Conservation (phyloP, 2,797 vertebrate species). For the Capromys pilorides region DNA sequence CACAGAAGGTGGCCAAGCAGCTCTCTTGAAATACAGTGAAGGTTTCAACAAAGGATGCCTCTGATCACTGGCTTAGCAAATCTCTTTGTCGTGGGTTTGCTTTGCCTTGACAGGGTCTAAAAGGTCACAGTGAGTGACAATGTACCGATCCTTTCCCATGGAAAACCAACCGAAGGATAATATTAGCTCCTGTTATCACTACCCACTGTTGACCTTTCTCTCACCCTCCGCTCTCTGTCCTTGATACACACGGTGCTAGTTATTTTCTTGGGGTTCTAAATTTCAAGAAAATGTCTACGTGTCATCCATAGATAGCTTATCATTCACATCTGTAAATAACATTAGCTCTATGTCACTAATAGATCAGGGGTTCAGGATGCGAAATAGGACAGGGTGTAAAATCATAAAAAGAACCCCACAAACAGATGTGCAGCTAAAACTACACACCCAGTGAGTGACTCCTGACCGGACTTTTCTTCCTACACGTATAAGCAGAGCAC, state of each 20-base stretch:
- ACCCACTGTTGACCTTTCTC: not conserved
- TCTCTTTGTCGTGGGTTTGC: not conserved
- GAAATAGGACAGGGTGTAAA: slow-evolving; percentile 14
- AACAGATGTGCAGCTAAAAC: not conserved
- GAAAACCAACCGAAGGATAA: slow-evolving; percentile 42
- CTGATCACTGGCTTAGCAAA: not conserved
- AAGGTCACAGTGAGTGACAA: not conserved
- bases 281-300: slow-evolving; percentile 35
- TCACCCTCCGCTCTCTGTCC: not conserved
- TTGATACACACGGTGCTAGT: not conserved
- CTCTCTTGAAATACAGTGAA: not conserved
- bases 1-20: not conserved
- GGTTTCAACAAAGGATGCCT: not conserved
- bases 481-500: not conserved
- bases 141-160: not conserved
- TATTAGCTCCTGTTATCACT: not conserved
- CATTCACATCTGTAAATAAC: not conserved
- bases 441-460: not conserved
- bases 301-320: not conserved
- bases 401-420: not conserved
- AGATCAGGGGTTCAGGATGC: not conserved
- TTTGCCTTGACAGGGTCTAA: not conserved
- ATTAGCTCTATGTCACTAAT: slow-evolving; percentile 15
- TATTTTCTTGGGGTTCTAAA: slow-evolving; percentile 49
- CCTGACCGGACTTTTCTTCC: slow-evolving; percentile 25